These are phyloP conservation scores for Drosophila mayaguana DNA, from an alignment of 2,888 invertebrate genomes.

Conservation along the genomic window DNA sequence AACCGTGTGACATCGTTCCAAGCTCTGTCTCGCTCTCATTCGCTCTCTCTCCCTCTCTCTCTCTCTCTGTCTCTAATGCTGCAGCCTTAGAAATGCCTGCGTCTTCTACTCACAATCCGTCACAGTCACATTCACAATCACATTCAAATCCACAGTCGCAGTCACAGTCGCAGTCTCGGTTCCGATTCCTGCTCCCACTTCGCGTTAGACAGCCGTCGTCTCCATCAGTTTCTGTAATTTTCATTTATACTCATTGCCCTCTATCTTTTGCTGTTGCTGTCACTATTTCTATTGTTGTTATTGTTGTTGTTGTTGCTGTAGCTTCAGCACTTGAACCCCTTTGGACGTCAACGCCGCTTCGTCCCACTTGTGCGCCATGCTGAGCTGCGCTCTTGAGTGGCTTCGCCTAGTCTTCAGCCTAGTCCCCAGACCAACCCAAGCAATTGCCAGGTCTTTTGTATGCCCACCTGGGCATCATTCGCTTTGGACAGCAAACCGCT, in stretches of 20 bases:
- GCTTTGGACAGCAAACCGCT: constrained; percentile 8
- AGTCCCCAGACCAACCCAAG: constrained; percentile 20
- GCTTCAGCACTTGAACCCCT: constrained; percentile 44
- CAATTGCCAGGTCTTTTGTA: constrained; percentile 34
- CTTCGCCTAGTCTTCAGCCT: constrained; percentile 39
- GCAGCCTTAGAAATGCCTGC: constrained; percentile 68
- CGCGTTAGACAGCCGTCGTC: constrained; percentile 41
- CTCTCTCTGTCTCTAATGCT: constrained; percentile 46
- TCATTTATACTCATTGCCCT: constrained; percentile 48
- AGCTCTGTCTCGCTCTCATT: not conserved
- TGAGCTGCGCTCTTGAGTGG: constrained; percentile 59
- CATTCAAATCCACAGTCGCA: not conserved
- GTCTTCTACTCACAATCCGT: constrained; percentile 45
- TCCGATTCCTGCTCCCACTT: constrained; percentile 32
- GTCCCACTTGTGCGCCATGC: constrained; percentile 40
- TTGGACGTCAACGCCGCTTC: constrained; percentile 4
- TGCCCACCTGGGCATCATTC: constrained; percentile 61
- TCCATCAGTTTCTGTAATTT: constrained; percentile 53
- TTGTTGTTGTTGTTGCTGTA: constrained; percentile 10
- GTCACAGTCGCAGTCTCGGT: constrained; percentile 18
- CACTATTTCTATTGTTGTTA: not conserved
- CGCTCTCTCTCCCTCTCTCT: not conserved
- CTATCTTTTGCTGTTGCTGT: constrained; percentile 9
- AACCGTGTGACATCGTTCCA: constrained; percentile 32
- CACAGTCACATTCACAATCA: constrained; percentile 30